A percentile compares a stretch with the other conserved stretches of the same genome.
These are phyloP conservation scores for Rhopilema esculentum DNA, from an alignment of 30 jellyfish, hydroid and myxozoan genomes.

Conservation along the genomic window DNA sequence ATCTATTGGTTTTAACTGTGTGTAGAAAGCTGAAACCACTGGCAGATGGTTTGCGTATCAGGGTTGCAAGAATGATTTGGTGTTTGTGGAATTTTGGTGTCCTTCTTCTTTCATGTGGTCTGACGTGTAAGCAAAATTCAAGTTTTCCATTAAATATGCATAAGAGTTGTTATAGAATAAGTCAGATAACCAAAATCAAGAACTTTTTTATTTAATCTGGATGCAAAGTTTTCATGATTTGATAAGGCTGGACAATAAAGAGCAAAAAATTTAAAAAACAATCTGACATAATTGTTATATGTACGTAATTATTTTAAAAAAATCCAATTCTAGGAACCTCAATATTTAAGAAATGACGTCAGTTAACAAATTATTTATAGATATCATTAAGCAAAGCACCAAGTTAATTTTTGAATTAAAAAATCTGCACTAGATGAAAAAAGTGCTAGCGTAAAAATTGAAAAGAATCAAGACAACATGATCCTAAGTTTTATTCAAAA, in stretches of 20 bases:
- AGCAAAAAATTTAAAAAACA: background rate
- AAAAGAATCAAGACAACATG: too few species aligned
- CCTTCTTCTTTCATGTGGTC: background rate
- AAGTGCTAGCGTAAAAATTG: too few species aligned
- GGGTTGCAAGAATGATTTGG: background rate
- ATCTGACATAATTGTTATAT: background rate
- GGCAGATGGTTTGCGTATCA: background rate
- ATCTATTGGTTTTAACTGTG: background rate
- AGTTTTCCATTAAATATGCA: background rate
- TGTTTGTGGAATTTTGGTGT: background rate
- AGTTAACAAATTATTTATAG: too few species aligned
- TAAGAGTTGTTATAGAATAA: background rate
- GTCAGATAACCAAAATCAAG: background rate
- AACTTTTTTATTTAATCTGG: background rate
- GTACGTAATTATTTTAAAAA: too few species aligned
- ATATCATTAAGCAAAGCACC: too few species aligned
- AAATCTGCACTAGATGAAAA: too few species aligned
- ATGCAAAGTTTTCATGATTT: background rate
- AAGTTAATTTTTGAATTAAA: too few species aligned
- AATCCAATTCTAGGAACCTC: too few species aligned
- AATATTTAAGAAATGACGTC: too few species aligned
- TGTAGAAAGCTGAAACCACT: background rate
- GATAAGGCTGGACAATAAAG: background rate
- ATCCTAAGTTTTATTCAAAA: too few species aligned
- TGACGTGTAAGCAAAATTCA: background rate